A percentile compares a stretch with the other conserved stretches of the same genome.
These are phyloP conservation scores for Sisyra terminalis DNA, from an alignment of 2,888 invertebrate genomes.

Conservation along the genomic window DNA sequence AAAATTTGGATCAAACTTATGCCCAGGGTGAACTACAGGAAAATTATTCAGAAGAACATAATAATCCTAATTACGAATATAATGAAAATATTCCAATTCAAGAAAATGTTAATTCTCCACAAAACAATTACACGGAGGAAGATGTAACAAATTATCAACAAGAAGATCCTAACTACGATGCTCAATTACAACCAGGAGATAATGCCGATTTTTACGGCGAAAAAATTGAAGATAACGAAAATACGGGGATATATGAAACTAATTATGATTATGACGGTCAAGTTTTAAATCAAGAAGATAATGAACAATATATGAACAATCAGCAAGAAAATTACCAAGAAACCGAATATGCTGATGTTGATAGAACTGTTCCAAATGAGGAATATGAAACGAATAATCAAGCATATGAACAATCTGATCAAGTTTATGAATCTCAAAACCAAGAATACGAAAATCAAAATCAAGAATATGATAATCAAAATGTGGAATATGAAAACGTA, in stretches of 20 bases:
- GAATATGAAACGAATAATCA: conserved; percentile 4
- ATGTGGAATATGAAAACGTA: conserved; percentile 9
- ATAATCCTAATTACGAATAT: too few relatives aligned
- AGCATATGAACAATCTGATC: conserved; percentile 11
- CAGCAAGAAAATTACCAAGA: not conserved
- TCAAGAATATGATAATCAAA: conserved; percentile 8
- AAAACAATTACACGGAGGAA: not conserved
- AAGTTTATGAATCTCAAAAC: conserved; percentile 9
- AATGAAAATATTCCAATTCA: too few relatives aligned
- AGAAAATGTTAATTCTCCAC: not conserved
- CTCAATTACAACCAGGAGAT: not conserved
- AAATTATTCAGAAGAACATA: too few relatives aligned
- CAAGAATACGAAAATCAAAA: conserved; percentile 7
- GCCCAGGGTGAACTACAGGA: too few relatives aligned
- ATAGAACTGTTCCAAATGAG: not conserved
- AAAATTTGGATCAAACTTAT: too few relatives aligned
- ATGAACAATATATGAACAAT: not conserved
- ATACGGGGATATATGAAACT: not conserved
- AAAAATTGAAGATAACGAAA: conserved; percentile 11
- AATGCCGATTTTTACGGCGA: not conserved
- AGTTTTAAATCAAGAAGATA: not conserved
- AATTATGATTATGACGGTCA: not conserved
- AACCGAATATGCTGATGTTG: not conserved
- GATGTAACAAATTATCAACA: not conserved
- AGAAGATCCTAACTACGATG: not conserved